Evolutionary conservation across 2,797 vertebrate species (phyloP).

Genomic region (Galaxias olidus): DNA sequence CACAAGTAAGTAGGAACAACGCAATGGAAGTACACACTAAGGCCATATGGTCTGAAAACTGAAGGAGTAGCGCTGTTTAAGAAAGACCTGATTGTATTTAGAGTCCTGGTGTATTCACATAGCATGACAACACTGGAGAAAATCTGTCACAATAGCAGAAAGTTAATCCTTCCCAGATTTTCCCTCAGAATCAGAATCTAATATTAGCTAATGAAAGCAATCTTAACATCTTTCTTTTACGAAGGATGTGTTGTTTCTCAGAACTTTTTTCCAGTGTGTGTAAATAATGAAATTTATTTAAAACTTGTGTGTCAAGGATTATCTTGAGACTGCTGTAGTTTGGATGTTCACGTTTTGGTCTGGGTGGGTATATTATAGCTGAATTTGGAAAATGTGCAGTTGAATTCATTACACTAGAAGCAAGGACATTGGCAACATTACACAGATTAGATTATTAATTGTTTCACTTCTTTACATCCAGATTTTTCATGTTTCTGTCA

Average conservation of each 20-base stretch:
- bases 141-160: slow-evolving; percentile 68
- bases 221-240: slow-evolving; percentile 61
- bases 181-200: slow-evolving; percentile 68
- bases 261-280: slow-evolving; percentile 47
- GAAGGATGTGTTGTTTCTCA: slow-evolving; percentile 60
- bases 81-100: slow-evolving; percentile 36
- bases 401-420: no score
- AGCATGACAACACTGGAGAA: slow-evolving; percentile 59
- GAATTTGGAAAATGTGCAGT: no score
- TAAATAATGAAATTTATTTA: slow-evolving; percentile 1
- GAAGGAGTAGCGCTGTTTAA: slow-evolving; percentile 21
- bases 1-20: slow-evolving; percentile 37
- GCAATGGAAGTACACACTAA: slow-evolving; percentile 20
- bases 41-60: slow-evolving; percentile 25
- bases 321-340: no score
- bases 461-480: no score
- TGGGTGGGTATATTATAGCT: no score
- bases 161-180: slow-evolving; percentile 73
- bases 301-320: no score
- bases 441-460: no score
- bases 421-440: no score
- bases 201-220: slow-evolving; percentile 53
- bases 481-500: no score
- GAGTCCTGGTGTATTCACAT: slow-evolving; percentile 53
- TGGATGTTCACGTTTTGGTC: no score